These are phyloP conservation scores for Aegotheles bennettii DNA, from an alignment of 2,113 vertebrate species.

Conservation along the genomic window DNA sequence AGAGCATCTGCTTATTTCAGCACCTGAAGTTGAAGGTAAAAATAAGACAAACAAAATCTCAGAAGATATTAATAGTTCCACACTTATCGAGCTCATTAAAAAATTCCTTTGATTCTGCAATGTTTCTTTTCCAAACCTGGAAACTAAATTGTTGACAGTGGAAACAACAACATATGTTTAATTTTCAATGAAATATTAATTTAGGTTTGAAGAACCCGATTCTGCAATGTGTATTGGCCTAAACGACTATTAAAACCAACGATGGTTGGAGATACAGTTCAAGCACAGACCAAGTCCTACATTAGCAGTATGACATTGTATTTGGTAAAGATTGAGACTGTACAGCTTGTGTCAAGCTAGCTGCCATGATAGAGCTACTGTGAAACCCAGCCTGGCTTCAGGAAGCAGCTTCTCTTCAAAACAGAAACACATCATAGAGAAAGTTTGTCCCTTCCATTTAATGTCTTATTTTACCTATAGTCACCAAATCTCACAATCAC, in stretches of 20 bases:
- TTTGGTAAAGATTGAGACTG: not conserved
- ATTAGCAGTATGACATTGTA: not conserved
- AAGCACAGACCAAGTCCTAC: not conserved
- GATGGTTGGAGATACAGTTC: not conserved
- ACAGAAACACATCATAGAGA: not conserved
- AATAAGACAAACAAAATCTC: slow-evolving; percentile 28
- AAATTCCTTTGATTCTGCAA: slow-evolving; percentile 88
- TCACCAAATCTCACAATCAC: not conserved
- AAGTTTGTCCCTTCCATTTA: not conserved
- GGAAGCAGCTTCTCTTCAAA: not conserved
- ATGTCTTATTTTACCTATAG: not conserved
- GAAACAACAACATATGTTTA: slow-evolving; percentile 10
- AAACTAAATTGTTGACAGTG: slow-evolving; percentile 75
- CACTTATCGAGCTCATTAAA: slow-evolving; percentile 85
- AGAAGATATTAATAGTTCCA: slow-evolving; percentile 40
- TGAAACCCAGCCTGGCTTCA: not conserved
- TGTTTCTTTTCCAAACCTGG: slow-evolving; percentile 80
- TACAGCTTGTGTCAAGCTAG: not conserved
- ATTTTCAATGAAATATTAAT: slow-evolving; percentile 35
- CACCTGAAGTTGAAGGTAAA: slow-evolving; percentile 3
- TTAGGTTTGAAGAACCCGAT: not conserved
- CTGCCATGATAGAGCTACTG: not conserved
- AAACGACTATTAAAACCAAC: not conserved
- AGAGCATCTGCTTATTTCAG: slow-evolving; percentile 45
- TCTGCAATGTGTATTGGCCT: not conserved